Conservation (phyloP, 1,140 invertebrate genomes). For the Manduca sexta region DNA sequence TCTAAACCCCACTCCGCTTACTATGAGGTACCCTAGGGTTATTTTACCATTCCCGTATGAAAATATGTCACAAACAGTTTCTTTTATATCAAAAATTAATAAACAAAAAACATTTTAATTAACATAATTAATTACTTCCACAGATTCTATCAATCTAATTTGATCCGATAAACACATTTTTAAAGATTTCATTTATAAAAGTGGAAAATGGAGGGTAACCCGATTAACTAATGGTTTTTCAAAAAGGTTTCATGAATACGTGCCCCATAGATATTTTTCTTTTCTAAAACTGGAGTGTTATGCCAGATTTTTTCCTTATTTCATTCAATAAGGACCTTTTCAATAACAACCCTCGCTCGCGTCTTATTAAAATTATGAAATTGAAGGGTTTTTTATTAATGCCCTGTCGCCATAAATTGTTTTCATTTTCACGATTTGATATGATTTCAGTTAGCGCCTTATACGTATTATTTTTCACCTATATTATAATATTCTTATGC, state of each 20-base stretch:
- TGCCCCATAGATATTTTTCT: constrained; percentile 34
- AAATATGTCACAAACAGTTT: too few relatives aligned
- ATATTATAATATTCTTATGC: too few relatives aligned
- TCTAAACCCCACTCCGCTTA: too few relatives aligned
- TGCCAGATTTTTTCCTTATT: constrained; percentile 35
- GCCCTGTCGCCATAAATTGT: constrained; percentile 14
- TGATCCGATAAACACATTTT: not conserved
- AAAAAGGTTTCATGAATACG: constrained; percentile 30
- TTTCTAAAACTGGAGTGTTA: constrained; percentile 22
- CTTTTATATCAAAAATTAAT: too few relatives aligned
- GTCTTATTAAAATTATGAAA: constrained; percentile 36
- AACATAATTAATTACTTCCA: too few relatives aligned
- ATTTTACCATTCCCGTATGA: too few relatives aligned
- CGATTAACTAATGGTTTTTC: constrained; percentile 21
- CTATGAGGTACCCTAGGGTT: too few relatives aligned
- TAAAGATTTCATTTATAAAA: constrained; percentile 8
- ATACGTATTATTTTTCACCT: not conserved
- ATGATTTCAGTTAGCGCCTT: not conserved
- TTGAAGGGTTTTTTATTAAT: constrained; percentile 31
- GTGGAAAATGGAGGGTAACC: constrained; percentile 8
- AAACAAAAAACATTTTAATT: too few relatives aligned
- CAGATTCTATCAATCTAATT: too few relatives aligned
- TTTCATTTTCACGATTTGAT: constrained; percentile 6
- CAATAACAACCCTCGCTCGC: constrained; percentile 38
- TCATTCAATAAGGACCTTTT: constrained; percentile 45